Percentiles rank a stretch among this genome's conserved stretches.
Conservation (phyloP, 1,140 invertebrate species). For the Zaprionus ornatus region DNA sequence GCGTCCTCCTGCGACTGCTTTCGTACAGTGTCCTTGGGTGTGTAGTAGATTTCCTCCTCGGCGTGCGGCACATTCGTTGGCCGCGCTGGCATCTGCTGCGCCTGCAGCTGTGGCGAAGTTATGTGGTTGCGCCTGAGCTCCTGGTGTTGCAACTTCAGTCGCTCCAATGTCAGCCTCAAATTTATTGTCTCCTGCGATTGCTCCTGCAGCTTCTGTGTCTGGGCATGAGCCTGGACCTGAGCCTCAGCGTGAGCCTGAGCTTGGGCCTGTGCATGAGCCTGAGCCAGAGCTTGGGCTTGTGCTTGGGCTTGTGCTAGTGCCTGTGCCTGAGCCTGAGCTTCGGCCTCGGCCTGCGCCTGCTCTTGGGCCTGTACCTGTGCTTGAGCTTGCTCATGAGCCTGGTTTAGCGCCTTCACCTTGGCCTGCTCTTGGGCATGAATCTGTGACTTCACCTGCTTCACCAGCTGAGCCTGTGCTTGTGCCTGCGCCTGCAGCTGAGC, state of each 20-base stretch:
- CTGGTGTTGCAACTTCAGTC: conserved; percentile 17
- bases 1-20: neutral
- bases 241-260: conserved; percentile 1
- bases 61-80: neutral
- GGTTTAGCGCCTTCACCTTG: neutral
- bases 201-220: neutral
- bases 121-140: neutral
- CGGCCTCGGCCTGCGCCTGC: neutral
- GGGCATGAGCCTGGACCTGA: conserved; percentile 4
- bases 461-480: neutral
- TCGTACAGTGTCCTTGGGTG: conserved; percentile 1
- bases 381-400: neutral
- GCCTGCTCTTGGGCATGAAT: neutral
- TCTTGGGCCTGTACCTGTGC: neutral
- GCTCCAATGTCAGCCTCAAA: conserved; percentile 14
- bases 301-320: conserved; percentile 4
- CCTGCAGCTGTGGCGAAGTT: neutral
- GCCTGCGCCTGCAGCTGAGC: too few relatives aligned
- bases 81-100: neutral
- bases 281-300: conserved; percentile 1
- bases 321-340: conserved; percentile 4
- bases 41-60: conserved; percentile 7
- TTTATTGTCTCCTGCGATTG: neutral
- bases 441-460: neutral
- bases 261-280: conserved; percentile 12